Evolutionary conservation across 2,888 invertebrate species (phyloP).

Genomic region (Lordiphosa fenestrarum): DNA sequence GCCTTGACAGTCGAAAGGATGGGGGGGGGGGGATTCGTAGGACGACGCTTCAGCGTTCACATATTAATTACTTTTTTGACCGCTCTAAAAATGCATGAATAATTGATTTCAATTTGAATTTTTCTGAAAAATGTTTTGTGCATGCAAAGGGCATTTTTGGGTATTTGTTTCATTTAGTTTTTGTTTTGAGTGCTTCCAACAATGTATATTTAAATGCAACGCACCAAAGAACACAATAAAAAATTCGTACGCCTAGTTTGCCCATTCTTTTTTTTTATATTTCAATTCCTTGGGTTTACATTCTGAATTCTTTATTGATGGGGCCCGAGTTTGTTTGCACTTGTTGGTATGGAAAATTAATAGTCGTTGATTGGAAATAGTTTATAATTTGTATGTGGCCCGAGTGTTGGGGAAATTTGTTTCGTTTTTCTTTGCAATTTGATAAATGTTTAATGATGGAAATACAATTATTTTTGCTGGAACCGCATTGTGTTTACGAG

Average conservation of each 20-base stretch:
- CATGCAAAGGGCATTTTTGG: slow-evolving; percentile 31
- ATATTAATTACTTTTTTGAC: slow-evolving; percentile 65
- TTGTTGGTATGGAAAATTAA: slow-evolving; percentile 53
- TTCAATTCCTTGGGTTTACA: slow-evolving; percentile 9
- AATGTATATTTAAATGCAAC: slow-evolving; percentile 45
- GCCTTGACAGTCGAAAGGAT: slow-evolving; percentile 31
- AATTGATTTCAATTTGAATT: slow-evolving; percentile 56
- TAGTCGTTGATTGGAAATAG: slow-evolving; percentile 57
- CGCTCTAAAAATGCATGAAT: slow-evolving; percentile 57
- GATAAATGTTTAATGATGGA: slow-evolving; percentile 49
- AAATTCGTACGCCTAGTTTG: slow-evolving; percentile 19
- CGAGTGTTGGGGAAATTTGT: slow-evolving; percentile 8
- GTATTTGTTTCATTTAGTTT: slow-evolving; percentile 15
- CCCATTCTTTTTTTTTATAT: slow-evolving; percentile 4
- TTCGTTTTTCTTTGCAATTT: slow-evolving; percentile 22
- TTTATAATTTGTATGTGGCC: slow-evolving; percentile 35
- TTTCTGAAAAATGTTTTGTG: slow-evolving; percentile 24
- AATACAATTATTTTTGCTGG: slow-evolving; percentile 29
- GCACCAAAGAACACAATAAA: slow-evolving; percentile 33
- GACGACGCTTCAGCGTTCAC: slow-evolving; percentile 23
- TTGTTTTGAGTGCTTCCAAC: slow-evolving; percentile 6
- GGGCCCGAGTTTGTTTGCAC: slow-evolving; percentile 23
- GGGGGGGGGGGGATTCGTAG: neutral
- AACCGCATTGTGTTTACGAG: neutral
- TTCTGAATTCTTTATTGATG: slow-evolving; percentile 48